Conservation (phyloP, 2,888 invertebrate species). For the Sisyra terminalis region DNA sequence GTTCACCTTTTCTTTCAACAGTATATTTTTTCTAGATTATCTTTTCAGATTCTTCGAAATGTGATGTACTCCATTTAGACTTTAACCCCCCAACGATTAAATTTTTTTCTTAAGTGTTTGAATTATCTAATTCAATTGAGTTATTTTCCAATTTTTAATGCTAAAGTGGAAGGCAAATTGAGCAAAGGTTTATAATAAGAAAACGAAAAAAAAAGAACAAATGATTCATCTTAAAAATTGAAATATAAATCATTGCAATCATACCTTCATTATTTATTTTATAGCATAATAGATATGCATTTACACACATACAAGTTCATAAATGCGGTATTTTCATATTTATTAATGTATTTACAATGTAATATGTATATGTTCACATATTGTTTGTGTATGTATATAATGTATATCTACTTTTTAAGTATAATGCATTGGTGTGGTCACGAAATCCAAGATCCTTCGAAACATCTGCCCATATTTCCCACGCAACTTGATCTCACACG, state of each 20-base stretch:
- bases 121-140: no score
- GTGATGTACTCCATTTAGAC: no score
- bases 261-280: background rate
- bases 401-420: background rate
- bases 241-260: background rate
- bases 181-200: no score
- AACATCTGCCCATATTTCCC: conserved; percentile 14
- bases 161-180: no score
- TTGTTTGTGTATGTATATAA: background rate
- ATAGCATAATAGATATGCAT: background rate
- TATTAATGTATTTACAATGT: background rate
- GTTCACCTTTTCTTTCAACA: no score
- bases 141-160: no score
- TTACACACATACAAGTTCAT: conserved; percentile 2
- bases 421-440: background rate
- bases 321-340: background rate
- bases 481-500: conserved; percentile 9
- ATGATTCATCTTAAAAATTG: no score
- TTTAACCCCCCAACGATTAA: no score
- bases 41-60: no score
- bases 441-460: background rate
- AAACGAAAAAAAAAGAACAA: background rate
- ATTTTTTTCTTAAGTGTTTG: no score
- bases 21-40: no score
- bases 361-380: background rate